These are phyloP conservation scores for Microvelia longipes DNA, from an alignment of 1,140 invertebrate genomes.

Conservation along the genomic window DNA sequence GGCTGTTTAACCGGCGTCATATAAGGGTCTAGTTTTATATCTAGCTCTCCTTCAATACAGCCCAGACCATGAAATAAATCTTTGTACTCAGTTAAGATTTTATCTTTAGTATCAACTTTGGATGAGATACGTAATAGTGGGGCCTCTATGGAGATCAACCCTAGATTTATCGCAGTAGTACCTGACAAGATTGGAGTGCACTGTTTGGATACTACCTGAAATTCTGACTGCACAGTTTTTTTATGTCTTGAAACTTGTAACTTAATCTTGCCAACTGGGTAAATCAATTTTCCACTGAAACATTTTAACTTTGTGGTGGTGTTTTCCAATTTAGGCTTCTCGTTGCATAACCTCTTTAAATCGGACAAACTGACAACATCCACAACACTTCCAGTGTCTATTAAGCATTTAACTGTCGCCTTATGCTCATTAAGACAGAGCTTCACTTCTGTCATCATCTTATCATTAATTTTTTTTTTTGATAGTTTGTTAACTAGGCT, in stretches of 20 bases:
- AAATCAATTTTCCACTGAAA: neutral
- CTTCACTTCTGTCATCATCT: neutral
- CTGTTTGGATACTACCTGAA: neutral
- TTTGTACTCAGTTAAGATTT: neutral
- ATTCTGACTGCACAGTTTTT: neutral
- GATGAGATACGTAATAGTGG: neutral
- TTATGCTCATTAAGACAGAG: neutral
- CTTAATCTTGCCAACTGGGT: neutral
- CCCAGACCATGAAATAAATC: constrained; percentile 11
- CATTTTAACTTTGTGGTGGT: neutral
- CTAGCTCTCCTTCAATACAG: neutral
- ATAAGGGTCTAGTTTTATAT: neutral
- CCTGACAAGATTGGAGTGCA: neutral
- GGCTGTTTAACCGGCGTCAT: constrained; percentile 15
- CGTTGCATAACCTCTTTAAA: neutral
- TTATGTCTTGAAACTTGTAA: neutral
- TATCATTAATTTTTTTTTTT: neutral
- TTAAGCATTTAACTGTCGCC: neutral
- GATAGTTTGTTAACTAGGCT: neutral
- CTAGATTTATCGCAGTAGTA: neutral
- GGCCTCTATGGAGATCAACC: neutral
- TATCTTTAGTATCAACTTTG: neutral
- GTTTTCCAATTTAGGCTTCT: neutral
- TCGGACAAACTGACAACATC: neutral
- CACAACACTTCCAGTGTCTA: neutral